Evolutionary conservation across 1,140 invertebrate species (phyloP), one percentile per base, ranked within the genome.

Genomic region (Drosophila takahashii): DNA sequence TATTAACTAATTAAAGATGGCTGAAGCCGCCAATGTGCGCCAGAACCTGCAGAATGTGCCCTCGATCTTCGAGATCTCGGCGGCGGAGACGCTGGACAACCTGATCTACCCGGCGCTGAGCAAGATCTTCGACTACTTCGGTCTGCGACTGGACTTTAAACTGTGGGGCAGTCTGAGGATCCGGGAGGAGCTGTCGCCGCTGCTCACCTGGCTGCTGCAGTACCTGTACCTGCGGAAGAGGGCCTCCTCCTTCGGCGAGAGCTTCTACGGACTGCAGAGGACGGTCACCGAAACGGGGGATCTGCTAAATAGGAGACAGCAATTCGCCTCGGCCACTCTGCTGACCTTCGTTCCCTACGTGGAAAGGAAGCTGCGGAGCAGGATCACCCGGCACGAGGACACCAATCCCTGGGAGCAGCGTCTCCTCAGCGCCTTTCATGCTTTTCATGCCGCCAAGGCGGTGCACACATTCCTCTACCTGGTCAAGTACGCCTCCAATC

Each of bases 31-130:
- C 9, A 92, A 91, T 54, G 72, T 92, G 37, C 85, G 89, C 18
- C 87, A 92, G 51, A 92, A 92, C 77, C 62, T 92, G 8, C 89
- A 91, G 42, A 90, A 92, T 77, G 70, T 86, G 5, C 90, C 91
- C 16, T 92, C 91, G 6, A 91, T 92, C 37, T 92, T 92, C 50
- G 91, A 92, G 70, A 90, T 92, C 39, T 87, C 86, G 1, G 90
- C 90, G 1, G 86, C 91, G 0, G 90, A 92, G 64, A 91, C 90
- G 4, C 45, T 92, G 29, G 91, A 92, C 66, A 89, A 89, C 32
- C 75, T 92, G 34, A 91, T 92, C 18, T 92, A 92, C 44, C 91
- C 91, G 7, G 91, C 91, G 4, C 65, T 92, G 11, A 91, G 81
- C 74, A 92, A 92, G 80, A 78, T 92, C 9, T 87, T 91, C 36